Evolutionary conservation across 2,797 vertebrate species (phyloP).

Genomic region (Labeo calbasu): DNA sequence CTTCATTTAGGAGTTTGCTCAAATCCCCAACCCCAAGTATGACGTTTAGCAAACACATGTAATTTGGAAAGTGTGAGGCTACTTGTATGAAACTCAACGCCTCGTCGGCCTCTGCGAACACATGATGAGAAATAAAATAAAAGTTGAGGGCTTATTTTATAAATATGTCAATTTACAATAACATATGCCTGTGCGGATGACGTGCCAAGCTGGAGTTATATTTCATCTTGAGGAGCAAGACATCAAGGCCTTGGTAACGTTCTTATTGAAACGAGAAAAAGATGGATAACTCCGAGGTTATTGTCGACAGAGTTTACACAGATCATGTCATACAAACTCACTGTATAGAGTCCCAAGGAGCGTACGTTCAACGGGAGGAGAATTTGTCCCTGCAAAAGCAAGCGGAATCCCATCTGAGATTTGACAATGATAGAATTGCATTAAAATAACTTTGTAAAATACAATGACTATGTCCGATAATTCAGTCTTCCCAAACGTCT

Average conservation of each 20-base stretch:
- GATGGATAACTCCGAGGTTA: slow-evolving; percentile 31
- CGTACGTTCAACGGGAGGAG: slow-evolving; percentile 10
- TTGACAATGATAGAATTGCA: slow-evolving; percentile 51
- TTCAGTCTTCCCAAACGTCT: slow-evolving; percentile 43
- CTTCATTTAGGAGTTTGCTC: slow-evolving; percentile 5
- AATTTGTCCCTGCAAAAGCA: slow-evolving; percentile 45
- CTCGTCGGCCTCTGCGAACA: background rate
- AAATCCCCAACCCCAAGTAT: background rate
- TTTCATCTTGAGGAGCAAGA: slow-evolving; percentile 7
- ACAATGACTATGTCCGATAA: slow-evolving; percentile 40
- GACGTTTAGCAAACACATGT: background rate
- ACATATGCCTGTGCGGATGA: slow-evolving; percentile 27
- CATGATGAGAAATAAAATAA: slow-evolving; percentile 21
- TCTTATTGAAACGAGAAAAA: slow-evolving; percentile 41
- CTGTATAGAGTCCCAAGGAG: slow-evolving; percentile 29
- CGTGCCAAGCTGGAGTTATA: background rate
- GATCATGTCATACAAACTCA: slow-evolving; percentile 52
- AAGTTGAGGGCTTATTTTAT: slow-evolving; percentile 22
- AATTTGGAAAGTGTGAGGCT: slow-evolving; percentile 20
- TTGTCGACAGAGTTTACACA: slow-evolving; percentile 48
- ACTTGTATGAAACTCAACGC: slow-evolving; percentile 8
- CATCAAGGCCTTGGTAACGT: slow-evolving; percentile 4
- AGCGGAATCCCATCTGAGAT: slow-evolving; percentile 51
- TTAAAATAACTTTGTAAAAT: slow-evolving; percentile 57
- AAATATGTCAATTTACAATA: slow-evolving; percentile 34